Evolutionary conservation across 1,140 invertebrate genomes (phyloP), one percentile per base, ranked within the genome.

Genomic region (Ditylenchus dipsaci): DNA sequence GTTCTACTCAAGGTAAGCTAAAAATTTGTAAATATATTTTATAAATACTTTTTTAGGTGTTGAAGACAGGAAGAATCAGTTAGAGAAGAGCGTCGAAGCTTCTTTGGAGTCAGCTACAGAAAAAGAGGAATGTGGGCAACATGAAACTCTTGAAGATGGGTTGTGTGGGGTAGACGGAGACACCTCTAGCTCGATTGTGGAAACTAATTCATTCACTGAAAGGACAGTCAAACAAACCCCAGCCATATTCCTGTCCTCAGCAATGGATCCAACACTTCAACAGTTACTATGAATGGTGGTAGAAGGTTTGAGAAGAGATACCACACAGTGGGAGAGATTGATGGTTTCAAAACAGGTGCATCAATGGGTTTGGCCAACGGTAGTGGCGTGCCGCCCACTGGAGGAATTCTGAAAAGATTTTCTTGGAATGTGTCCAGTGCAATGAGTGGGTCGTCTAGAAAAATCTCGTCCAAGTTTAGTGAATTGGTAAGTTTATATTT

Each of bases 261-360:
- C 33, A 53, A 53, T 26, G 49, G 23, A 27, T 29, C 59, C 53
- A 59, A 53, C 29, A 47, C 66, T 27, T 45, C 27, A n/a, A 60
- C 57, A 45, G 47, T 38, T 38, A 43, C 58, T 29, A 62, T 63
- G 57, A 68, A 62, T 26, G 68, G 38, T 53, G 73, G 78, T 8
- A 63, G 77, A 57, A 69, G 79, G 17, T 81, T 81, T 47, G 79
- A 81, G 57, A 79, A 80, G 21, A 59, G 79, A 19, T 81, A 81
- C 58, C 79, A 81, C 59, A 81, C 79, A 5, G 80, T 80, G 23
- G 80, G 80, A 19, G 78, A 76, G 42, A 74, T 78, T 62, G 79
- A 81, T 27, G 59, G 59, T 27, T 29, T 72, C 0, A 43, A 61
- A n/a, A 61, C 29, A 19, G 38, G 29, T 21, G 19, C 5, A 19